Percentiles rank a stretch among this genome's conserved stretches.
phyloP scores from a whole-genome alignment of 1,140 invertebrate genomes.

The Asobara japonica region DNA sequence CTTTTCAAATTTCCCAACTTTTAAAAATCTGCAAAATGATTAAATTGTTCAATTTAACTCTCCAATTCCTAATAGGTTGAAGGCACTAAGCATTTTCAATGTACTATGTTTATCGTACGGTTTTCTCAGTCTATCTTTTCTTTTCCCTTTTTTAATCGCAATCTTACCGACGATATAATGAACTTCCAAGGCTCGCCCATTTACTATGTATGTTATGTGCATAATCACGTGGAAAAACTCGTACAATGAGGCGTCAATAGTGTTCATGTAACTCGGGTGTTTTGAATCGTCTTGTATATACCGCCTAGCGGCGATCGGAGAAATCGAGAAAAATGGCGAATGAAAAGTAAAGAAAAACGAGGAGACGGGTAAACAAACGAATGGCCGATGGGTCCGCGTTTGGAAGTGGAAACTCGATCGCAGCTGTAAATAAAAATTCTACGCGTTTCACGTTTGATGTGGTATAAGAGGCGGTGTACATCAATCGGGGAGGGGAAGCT shows the following conservation, averaged over 20 bases:
- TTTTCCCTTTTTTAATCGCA: background rate
- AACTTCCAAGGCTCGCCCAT: background rate
- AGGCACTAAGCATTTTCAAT: too few species aligned
- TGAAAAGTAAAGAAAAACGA: background rate
- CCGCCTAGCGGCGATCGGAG: background rate
- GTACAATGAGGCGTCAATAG: constrained; percentile 11
- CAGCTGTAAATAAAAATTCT: constrained; percentile 21
- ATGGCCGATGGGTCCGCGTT: background rate
- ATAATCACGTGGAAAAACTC: background rate
- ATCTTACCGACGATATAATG: background rate
- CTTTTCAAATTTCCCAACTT: too few species aligned
- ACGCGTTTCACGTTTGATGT: background rate
- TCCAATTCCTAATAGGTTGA: too few species aligned
- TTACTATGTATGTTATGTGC: background rate
- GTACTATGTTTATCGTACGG: too few species aligned
- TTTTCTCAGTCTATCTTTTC: background rate
- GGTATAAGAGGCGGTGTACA: constrained; percentile 1
- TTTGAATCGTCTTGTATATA: background rate
- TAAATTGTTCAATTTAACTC: too few species aligned
- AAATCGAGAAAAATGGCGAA: background rate
- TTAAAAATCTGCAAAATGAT: too few species aligned
- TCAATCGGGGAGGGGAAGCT: background rate
- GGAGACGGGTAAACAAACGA: background rate
- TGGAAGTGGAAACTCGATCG: constrained; percentile 9
- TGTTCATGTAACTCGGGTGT: background rate